Evolutionary conservation across 2,797 vertebrate species (phyloP), one percentile per base, ranked within the genome.

Genomic region (Rallus crepitans): DNA sequence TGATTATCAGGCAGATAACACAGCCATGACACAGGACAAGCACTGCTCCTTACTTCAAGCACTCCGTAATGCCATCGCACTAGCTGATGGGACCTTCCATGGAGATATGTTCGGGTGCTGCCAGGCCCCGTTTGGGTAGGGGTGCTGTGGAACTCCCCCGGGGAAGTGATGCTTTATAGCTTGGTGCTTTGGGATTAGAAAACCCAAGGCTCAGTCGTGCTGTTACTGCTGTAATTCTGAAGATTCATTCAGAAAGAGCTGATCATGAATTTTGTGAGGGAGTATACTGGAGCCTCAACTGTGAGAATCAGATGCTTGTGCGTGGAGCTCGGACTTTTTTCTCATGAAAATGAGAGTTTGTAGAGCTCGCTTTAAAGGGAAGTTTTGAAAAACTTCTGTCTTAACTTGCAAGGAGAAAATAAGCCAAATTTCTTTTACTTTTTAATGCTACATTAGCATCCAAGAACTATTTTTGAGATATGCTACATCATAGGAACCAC

Each of bases 31-130:
- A 48, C 24, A 66, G 45, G 23, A 14, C 21, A 30, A 60, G n/a
- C 0, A 0, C 7, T 35, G 21, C n/a, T 94, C 2, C 0, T 72
- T 35, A 47, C 14, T 27, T 68, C 59, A 63, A 25, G 24, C 37
- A 39, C 39, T 40, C 52, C 27, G 6, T 35, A 52, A 39, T 23
- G 15, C 45, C 37, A 8, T 19, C 2, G 0, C 5, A 7, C 28
- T 31, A 71, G 27, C 30, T 90, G 42, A 50, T 27, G 35, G 37
- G 37, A 93, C 35, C 20, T n/a, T 42, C 30, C 35, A 21, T 47
- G 66, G 21, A 15, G 21, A 15, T 55, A 20, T 11, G 30, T 33
- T 61, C n/a, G 55, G 40, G 24, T 80, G 53, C 39, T 89, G 48
- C 40, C 47, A 69, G 45, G 15, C 16, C 30, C 33, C 11, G 1